These are phyloP conservation scores for Euborellia annulipes DNA, from an alignment of 1,140 invertebrate species.

Conservation along the genomic window DNA sequence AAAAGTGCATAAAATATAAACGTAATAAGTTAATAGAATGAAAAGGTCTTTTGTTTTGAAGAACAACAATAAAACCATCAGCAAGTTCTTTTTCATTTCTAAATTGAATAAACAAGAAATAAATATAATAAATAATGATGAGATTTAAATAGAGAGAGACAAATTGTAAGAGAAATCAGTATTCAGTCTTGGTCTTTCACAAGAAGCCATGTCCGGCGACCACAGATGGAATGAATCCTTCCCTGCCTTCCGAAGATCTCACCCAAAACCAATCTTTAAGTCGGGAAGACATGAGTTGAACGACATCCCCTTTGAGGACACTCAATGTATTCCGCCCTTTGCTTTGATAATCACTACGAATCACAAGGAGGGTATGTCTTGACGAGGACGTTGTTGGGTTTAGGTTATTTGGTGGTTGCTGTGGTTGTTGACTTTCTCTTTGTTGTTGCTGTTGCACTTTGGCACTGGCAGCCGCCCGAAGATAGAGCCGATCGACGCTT, in stretches of 20 bases:
- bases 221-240: slow-evolving; percentile 60
- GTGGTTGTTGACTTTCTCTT: neutral
- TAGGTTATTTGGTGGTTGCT: neutral
- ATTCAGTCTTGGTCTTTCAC: slow-evolving; percentile 27
- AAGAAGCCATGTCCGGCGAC: slow-evolving; percentile 56
- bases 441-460: slow-evolving; percentile 14
- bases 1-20: no score
- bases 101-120: no score
- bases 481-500: slow-evolving; percentile 50
- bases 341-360: slow-evolving; percentile 43
- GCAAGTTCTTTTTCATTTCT: no score
- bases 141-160: no score
- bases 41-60: no score
- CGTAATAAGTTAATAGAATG: no score
- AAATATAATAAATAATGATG: no score
- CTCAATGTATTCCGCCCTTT: slow-evolving; percentile 36
- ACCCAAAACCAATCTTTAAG: slow-evolving; percentile 56
- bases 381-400: neutral
- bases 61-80: no score
- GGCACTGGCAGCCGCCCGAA: slow-evolving; percentile 35
- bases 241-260: slow-evolving; percentile 42
- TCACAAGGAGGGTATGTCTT: slow-evolving; percentile 47
- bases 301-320: slow-evolving; percentile 55
- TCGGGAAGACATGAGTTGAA: slow-evolving; percentile 38
- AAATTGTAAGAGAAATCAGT: neutral